Percentiles rank a stretch among this genome's conserved stretches.
Conservation (phyloP, 2,888 invertebrate species). For the Apamea epomidion region DNA sequence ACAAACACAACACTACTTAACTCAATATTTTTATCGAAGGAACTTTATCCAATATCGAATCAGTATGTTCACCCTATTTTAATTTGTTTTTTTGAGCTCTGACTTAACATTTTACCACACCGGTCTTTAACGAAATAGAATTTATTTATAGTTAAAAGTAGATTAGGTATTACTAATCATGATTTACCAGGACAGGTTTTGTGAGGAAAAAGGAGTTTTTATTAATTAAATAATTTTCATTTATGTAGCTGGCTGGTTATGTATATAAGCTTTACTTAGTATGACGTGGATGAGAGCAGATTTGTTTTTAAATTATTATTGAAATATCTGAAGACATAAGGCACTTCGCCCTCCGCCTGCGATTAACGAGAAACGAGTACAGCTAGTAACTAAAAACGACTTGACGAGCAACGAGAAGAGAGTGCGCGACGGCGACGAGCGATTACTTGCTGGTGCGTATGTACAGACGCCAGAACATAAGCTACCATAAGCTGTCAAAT, state of each 20-base stretch:
- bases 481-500: too few species aligned
- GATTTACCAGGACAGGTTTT: not conserved
- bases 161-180: too few species aligned
- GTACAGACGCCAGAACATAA: too few species aligned
- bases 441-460: not conserved
- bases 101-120: not conserved
- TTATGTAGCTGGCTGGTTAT: constrained; percentile 59
- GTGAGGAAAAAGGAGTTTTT: not conserved
- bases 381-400: not conserved
- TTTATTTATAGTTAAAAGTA: not conserved
- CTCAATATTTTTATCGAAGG: not conserved
- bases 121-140: not conserved
- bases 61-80: not conserved
- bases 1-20: not conserved
- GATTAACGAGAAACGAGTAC: not conserved
- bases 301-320: not conserved
- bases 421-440: not conserved
- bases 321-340: not conserved
- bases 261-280: constrained; percentile 54
- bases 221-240: not conserved
- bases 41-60: not conserved
- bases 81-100: not conserved
- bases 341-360: not conserved
- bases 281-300: constrained; percentile 59
- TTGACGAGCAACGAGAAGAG: not conserved